Evolutionary conservation across 2,113 vertebrate species (phyloP).

Genomic region (Xiphophorus hellerii): DNA sequence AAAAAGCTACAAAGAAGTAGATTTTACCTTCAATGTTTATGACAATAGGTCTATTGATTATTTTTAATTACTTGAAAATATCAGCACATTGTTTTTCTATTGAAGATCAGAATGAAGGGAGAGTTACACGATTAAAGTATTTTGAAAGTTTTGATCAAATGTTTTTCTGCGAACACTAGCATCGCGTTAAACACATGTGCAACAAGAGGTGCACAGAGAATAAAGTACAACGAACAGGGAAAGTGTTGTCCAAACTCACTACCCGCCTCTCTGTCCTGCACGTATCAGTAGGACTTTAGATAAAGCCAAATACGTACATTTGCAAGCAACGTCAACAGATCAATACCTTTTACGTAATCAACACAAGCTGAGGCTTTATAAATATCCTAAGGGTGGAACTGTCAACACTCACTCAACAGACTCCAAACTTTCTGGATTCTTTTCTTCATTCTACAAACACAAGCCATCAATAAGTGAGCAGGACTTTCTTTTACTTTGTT

Average conservation of each 20-base stretch:
- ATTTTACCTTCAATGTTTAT: no score
- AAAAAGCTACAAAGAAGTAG: not conserved
- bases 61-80: no score
- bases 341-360: constrained; percentile 65
- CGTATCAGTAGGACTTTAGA: constrained; percentile 42
- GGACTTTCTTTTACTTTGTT: not conserved
- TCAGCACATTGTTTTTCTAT: not conserved
- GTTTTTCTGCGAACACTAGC: no score
- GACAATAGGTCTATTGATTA: no score
- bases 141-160: not conserved
- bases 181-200: no score
- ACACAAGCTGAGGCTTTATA: constrained; percentile 34
- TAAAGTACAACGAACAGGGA: not conserved
- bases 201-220: not conserved
- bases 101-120: not conserved
- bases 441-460: constrained; percentile 15
- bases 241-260: constrained; percentile 4
- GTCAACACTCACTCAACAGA: constrained; percentile 8
- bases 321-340: constrained; percentile 65
- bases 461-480: not conserved
- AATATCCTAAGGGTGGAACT: constrained; percentile 42
- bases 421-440: not conserved
- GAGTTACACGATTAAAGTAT: not conserved
- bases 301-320: constrained; percentile 56
- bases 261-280: constrained; percentile 24